Percentiles rank a stretch among this genome's conserved stretches.
Evolutionary conservation across 1,140 invertebrate genomes (phyloP).

Genomic region (Whitmania pigra): DNA sequence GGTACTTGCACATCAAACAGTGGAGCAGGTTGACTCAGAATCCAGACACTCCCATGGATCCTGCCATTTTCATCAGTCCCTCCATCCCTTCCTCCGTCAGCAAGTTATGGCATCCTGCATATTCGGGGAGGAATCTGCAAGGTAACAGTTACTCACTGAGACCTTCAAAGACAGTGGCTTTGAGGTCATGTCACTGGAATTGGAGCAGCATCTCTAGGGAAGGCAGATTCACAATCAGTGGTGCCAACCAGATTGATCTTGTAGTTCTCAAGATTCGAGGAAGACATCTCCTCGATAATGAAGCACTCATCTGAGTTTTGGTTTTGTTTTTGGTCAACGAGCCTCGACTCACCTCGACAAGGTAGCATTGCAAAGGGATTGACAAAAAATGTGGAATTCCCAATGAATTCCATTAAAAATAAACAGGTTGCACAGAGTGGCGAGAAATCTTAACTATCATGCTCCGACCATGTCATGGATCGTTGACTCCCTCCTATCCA

Average conservation of each 20-base stretch:
- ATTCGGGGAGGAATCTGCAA: too few species aligned
- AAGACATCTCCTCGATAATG: conserved; percentile 58
- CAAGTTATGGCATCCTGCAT: conserved; percentile 54
- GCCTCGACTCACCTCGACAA: conserved; percentile 63
- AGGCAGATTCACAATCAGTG: neutral
- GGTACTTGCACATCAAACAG: conserved; percentile 68
- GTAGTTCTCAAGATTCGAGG: conserved; percentile 33
- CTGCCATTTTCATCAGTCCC: conserved; percentile 73
- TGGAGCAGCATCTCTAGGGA: conserved; percentile 28
- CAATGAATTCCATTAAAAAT: too few species aligned
- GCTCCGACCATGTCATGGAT: conserved; percentile 71
- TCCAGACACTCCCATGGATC: conserved; percentile 70
- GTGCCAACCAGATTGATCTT: conserved; percentile 26
- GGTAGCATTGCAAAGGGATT: neutral
- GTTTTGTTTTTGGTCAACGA: conserved; percentile 74
- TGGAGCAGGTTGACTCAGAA: conserved; percentile 52
- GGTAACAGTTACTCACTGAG: conserved; percentile 43
- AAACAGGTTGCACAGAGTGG: conserved; percentile 59
- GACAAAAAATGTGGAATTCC: too few species aligned
- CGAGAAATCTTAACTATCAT: conserved; percentile 73
- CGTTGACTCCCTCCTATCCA: conserved; percentile 50
- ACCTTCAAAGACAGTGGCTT: conserved; percentile 47
- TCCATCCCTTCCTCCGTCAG: conserved; percentile 69
- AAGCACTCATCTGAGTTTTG: conserved; percentile 66
- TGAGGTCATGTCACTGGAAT: conserved; percentile 47